Conservation (phyloP, 1,140 invertebrate species). For the Lepidurus arcticus region DNA sequence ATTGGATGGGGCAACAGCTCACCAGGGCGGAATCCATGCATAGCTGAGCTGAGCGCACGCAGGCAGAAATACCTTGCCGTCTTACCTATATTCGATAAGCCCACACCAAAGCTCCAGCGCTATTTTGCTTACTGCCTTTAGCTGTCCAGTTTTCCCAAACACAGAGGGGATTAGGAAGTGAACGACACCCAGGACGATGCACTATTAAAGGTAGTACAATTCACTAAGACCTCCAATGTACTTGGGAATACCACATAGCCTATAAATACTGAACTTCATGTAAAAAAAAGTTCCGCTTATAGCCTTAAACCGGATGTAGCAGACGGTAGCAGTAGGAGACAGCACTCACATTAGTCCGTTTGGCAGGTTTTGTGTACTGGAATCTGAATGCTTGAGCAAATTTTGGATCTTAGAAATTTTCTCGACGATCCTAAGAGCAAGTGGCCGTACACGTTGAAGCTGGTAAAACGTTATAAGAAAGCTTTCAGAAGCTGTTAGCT, state of each 20-base stretch:
- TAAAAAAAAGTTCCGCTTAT: too few relatives aligned
- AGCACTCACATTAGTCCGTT: background rate
- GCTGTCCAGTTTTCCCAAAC: background rate
- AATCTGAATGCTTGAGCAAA: background rate
- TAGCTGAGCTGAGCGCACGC: background rate
- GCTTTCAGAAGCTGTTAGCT: background rate
- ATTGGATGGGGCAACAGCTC: background rate
- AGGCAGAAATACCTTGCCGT: constrained; percentile 7
- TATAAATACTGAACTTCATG: too few relatives aligned
- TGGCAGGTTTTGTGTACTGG: too few relatives aligned
- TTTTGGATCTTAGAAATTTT: background rate
- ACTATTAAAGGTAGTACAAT: too few relatives aligned
- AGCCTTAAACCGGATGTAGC: background rate
- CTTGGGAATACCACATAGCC: too few relatives aligned
- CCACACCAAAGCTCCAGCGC: background rate
- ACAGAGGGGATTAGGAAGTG: background rate
- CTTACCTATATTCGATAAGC: constrained; percentile 22
- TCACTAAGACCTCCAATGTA: too few relatives aligned
- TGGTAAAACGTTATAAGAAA: background rate
- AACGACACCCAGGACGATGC: background rate
- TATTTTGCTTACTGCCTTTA: background rate
- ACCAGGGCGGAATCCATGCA: background rate
- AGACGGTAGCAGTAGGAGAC: constrained; percentile 24
- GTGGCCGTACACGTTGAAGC: background rate
- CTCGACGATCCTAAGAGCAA: background rate